Base-by-base conservation (phyloP, 2,888 invertebrate species). In the Trachelus iudaicus region DNA sequence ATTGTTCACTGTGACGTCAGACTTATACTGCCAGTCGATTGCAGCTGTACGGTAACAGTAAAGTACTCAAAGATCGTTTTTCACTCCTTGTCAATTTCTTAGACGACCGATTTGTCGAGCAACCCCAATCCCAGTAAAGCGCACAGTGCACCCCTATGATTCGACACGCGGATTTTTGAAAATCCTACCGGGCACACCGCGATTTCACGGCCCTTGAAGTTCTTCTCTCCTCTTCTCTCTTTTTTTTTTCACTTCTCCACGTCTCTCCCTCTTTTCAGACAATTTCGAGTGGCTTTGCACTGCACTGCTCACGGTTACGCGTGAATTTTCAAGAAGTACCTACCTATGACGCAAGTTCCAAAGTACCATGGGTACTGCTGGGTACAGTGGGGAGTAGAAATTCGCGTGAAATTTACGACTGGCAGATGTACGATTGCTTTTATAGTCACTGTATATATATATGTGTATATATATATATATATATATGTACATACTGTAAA, bases 361-460 rank as follows among this genome's bases (percentile, higher is more conserved):
- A 23, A 13, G 12, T 15, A 71, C 71, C 13, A 33, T 9, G 2
- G 33, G 4, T 34, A 56, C 56, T 56, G 1, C 23, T 56, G 56
- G 56, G 15, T 56, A 56, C 15, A 56, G 71, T 9, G 12, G 3
- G 13, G 31, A 71, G 71, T 71, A 34, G 31, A 69, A 77, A 78
- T 81, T 78, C 35, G 75, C 78, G 76, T 81, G 78, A 78, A 82
- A 81, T 81, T 81, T 68, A 80, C 69, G 75, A 56, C 69, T 35
- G 80, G 78, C 83, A 84, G 83, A 82, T 84, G 82, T 79, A 79
- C 37, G 73, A 68, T 37, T 71, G 76, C 81, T 82, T 83, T 83
- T 77, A 83, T 75, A 79, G 75, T 82, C 76, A 79, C 79, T 78
- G 23, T 56, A 23, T 23, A 23, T 23, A 23, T 40, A 4, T 13